A percentile compares a stretch with the other conserved stretches of the same genome.
These are phyloP conservation scores for Exephanes ischioxanthus DNA, from an alignment of 2,888 invertebrate genomes.

Conservation along the genomic window DNA sequence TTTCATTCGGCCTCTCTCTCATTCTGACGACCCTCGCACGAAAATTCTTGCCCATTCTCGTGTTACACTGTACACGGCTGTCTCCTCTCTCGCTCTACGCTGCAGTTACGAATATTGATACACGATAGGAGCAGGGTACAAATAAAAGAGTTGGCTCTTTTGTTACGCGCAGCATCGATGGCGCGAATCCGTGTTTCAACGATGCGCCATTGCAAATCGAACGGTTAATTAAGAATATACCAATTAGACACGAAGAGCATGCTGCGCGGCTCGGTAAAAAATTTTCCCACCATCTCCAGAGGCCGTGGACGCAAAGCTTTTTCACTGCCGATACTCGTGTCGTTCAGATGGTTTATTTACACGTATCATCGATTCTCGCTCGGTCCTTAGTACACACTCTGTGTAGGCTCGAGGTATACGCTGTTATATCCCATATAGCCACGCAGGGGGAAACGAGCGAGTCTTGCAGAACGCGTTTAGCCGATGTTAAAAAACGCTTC, in stretches of 20 bases:
- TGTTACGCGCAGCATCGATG: background rate
- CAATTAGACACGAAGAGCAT: background rate
- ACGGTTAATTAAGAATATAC: background rate
- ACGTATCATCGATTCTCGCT: conserved; percentile 44
- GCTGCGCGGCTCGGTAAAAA: background rate
- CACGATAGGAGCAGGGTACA: background rate
- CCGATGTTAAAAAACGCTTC: conserved; percentile 12
- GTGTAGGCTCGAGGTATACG: background rate
- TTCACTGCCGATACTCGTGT: background rate
- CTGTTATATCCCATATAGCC: conserved; percentile 5
- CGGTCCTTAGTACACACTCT: background rate
- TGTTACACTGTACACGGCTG: background rate
- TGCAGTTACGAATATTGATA: background rate
- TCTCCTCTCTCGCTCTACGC: background rate
- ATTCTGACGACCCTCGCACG: background rate
- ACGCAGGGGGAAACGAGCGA: conserved; percentile 6
- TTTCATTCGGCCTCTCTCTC: conserved; percentile 17
- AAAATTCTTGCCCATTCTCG: conserved; percentile 15
- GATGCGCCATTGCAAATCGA: background rate
- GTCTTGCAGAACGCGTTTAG: conserved; percentile 15
- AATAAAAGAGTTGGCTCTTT: background rate
- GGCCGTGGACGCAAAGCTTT: background rate
- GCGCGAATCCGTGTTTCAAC: too few relatives aligned
- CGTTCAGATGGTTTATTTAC: conserved; percentile 34
- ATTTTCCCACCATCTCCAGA: background rate